Evolutionary conservation across 2,113 vertebrate species (phyloP).

Genomic region (Sminthopsis crassicaudata): DNA sequence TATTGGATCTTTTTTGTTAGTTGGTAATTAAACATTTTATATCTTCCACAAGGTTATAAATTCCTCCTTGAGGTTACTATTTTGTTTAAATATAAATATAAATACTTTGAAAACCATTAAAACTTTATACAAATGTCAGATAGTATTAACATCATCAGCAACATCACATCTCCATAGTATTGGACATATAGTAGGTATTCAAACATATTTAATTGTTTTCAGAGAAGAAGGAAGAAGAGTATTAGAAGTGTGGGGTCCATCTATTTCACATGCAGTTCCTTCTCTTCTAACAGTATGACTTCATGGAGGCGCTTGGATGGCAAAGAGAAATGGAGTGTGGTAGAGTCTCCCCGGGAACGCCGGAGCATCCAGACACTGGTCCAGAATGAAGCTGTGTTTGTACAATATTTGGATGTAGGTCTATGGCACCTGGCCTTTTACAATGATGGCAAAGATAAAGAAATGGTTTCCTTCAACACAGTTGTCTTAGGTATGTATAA

Average conservation of each 20-base stretch:
- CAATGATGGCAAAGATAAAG: slow-evolving; percentile 97
- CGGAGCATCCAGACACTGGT: slow-evolving; percentile 98
- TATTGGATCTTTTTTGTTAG: background rate
- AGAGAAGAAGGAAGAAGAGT: background rate
- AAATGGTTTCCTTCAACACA: slow-evolving; percentile 95
- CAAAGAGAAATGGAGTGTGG: slow-evolving; percentile 99
- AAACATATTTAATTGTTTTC: background rate
- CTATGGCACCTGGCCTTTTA: slow-evolving; percentile 99
- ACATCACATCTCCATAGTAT: background rate
- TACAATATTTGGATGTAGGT: slow-evolving; percentile 96
- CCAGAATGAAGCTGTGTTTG: slow-evolving; percentile 97
- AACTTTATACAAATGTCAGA: background rate
- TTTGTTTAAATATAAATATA: background rate
- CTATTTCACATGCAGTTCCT: background rate
- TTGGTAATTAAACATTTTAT: background rate
- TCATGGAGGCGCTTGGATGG: slow-evolving; percentile 98
- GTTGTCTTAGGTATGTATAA: slow-evolving; percentile 91
- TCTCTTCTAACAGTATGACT: slow-evolving; percentile 90
- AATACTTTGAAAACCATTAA: background rate
- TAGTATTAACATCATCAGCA: background rate
- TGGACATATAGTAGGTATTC: background rate
- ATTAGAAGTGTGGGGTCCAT: rapidly evolving
- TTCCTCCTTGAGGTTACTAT: background rate
- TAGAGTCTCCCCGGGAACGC: slow-evolving; percentile 94
- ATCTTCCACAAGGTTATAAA: background rate